phyloP scores from a whole-genome alignment of 2,888 invertebrate species.

The Colletes collaris region DNA sequence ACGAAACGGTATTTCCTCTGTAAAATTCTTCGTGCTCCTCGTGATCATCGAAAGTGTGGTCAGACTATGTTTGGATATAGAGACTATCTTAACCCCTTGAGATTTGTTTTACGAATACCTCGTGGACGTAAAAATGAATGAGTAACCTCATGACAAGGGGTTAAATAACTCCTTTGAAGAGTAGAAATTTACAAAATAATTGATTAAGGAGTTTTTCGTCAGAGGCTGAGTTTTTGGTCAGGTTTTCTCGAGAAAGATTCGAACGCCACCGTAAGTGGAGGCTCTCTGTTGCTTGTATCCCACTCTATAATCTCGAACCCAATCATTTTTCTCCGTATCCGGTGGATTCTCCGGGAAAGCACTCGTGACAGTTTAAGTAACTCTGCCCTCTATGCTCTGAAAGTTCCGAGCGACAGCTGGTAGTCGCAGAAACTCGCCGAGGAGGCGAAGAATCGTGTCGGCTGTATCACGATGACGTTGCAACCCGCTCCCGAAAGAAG shows the following conservation, averaged over 20 bases:
- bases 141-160: too few relatives aligned
- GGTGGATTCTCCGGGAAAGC: background rate
- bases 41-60: too few relatives aligned
- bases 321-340: conserved; percentile 37
- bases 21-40: too few relatives aligned
- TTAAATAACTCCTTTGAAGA: too few relatives aligned
- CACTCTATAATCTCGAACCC: conserved; percentile 1
- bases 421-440: conserved; percentile 43
- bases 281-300: background rate
- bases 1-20: too few relatives aligned
- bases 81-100: too few relatives aligned
- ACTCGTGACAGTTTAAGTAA: conserved; percentile 48
- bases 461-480: conserved; percentile 67
- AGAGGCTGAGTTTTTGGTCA: too few relatives aligned
- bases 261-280: conserved; percentile 7
- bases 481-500: conserved; percentile 48
- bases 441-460: conserved; percentile 27
- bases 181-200: too few relatives aligned
- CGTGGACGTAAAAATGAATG: too few relatives aligned
- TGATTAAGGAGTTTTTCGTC: too few relatives aligned
- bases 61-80: too few relatives aligned
- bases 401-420: conserved; percentile 53
- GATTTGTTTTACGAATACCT: too few relatives aligned
- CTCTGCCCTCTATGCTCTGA: background rate
- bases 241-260: conserved; percentile 5